These are phyloP conservation scores for Petrocephalus zakoni DNA, from an alignment of 2,113 vertebrate genomes.

Conservation along the genomic window DNA sequence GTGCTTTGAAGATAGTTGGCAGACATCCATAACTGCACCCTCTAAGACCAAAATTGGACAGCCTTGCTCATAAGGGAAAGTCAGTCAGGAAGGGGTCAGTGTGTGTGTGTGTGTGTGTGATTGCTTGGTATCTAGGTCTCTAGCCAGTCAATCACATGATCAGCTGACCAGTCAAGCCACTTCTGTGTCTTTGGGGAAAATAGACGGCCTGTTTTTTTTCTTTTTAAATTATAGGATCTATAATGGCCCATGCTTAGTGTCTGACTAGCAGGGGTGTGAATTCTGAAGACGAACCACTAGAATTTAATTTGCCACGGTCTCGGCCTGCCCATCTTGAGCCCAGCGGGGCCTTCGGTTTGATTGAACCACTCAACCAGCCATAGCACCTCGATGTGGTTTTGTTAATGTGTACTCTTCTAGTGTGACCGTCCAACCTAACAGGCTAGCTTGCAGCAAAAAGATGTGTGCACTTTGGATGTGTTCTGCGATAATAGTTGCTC, in stretches of 20 bases:
- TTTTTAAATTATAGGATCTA: background rate
- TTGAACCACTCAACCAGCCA: background rate
- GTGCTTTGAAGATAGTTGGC: background rate
- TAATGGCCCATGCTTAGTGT: background rate
- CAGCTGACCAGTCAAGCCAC: background rate
- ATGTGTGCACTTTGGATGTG: background rate
- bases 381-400: background rate
- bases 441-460: background rate
- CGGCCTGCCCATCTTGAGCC: background rate
- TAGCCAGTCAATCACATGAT: background rate
- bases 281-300: background rate
- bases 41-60: slow-evolving; percentile 22
- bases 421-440: background rate
- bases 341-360: background rate
- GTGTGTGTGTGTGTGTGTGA: background rate
- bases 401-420: background rate
- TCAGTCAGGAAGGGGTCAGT: background rate
- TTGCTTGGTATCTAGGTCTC: background rate
- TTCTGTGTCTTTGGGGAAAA: background rate
- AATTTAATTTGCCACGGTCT: background rate
- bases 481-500: background rate
- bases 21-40: slow-evolving; percentile 36
- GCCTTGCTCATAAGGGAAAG: background rate
- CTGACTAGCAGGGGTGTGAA: background rate
- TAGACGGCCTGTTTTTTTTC: background rate